Conservation (phyloP, 2,113 vertebrate species). For the Xiphophorus hellerii region DNA sequence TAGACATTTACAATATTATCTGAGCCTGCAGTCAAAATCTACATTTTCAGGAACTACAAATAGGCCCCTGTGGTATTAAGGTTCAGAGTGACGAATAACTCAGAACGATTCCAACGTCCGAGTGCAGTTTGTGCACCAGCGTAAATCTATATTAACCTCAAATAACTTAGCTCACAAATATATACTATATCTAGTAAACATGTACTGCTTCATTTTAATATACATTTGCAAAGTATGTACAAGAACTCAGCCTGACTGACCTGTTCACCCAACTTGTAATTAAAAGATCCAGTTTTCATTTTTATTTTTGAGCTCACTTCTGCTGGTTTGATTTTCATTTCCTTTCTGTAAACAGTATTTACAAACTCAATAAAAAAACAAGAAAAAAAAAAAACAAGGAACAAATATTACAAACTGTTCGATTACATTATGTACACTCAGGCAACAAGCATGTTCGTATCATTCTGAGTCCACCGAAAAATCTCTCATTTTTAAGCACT, state of each 20-base stretch:
- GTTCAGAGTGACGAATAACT: conserved; percentile 72
- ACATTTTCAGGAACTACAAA: conserved; percentile 68
- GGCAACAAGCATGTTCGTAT: conserved; percentile 36
- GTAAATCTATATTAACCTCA: conserved; percentile 71
- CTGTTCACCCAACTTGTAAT: conserved; percentile 15
- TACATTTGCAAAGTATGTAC: conserved; percentile 76
- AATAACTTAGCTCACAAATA: conserved; percentile 76
- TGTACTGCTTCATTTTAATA: conserved; percentile 68
- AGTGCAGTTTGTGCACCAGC: conserved; percentile 69
- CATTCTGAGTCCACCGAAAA: conserved; percentile 38
- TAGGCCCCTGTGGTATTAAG: conserved; percentile 78
- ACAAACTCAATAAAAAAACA: conserved; percentile 72
- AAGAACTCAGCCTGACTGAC: conserved; percentile 71
- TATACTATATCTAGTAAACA: conserved; percentile 73
- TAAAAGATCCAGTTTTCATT: conserved; percentile 80
- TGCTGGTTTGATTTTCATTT: conserved; percentile 81
- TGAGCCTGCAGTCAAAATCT: conserved; percentile 58
- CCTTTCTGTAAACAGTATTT: conserved; percentile 82
- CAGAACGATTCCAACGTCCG: conserved; percentile 62
- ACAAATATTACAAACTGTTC: conserved; percentile 61
- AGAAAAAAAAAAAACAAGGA: conserved; percentile 51
- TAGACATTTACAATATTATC: conserved; percentile 59
- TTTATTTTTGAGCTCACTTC: conserved; percentile 71
- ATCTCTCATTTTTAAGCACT: conserved; percentile 18
- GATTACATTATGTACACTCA: conserved; percentile 68